Evolutionary conservation across 2,888 invertebrate genomes (phyloP), one percentile per base, ranked within the genome.

Genomic region (Campoplex capitator): DNA sequence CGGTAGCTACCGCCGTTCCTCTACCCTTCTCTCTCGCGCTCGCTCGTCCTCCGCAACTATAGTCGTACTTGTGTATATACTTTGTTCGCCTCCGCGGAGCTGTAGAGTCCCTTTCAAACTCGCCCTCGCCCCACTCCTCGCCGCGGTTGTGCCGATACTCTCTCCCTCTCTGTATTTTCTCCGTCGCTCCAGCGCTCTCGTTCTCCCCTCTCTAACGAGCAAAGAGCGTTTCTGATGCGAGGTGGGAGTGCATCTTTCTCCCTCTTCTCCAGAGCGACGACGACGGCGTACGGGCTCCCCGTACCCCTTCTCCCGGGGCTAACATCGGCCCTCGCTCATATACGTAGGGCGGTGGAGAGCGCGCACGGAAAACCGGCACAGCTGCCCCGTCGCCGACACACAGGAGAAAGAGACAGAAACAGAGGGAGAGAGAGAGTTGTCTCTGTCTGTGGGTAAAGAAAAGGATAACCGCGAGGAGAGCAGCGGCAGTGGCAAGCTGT

Each of bases 1-100:
- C 77, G 8, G 88, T 86, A 88, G 88, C 88, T 58, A 54, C 54
- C 54, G 83, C 88, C 87, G 87, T 80, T 56, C 18, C 70, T 71
- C 71, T 18, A 38, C 68, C 75, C 32, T 74, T 35, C 70, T 74
- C 82, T 28, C 48, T 68, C 78, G 32, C 62, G 32, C 77, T 51
- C 71, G 70, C 70, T 54, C 51, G 23, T 75, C 23, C 28, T 58
- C 58, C 71, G 16, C 71, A 13, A 2, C 58, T 58, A 28, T 38
- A 48, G 68, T 68, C n/a, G 42, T 45, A 45, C 23, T 38, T 13
- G 38, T 45, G 45, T 70, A 18, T 48, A 28, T 48, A 54, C 32
- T 77, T 88, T 89, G 87, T 89, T 90, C 84, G 83, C 73, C 35
- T 74, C 73, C 82, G 85, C 84, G 79, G 88, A 87, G 82, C 73